Evolutionary conservation across 1,140 invertebrate genomes (phyloP).

Genomic region (Dinoponera quadriceps): DNA sequence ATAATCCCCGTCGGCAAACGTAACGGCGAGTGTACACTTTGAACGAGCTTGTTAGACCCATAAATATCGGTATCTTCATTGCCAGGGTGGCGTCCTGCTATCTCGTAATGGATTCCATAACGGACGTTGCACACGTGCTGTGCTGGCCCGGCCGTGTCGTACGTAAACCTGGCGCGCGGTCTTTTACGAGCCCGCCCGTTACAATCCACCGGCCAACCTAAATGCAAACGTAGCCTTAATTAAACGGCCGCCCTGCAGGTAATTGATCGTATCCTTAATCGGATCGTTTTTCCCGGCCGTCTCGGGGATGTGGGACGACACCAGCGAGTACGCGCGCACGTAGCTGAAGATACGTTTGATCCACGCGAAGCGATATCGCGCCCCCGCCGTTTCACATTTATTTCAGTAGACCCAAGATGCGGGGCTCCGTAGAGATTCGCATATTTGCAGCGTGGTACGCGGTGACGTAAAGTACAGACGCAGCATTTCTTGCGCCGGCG

Average conservation of each 20-base stretch:
- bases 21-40: slow-evolving; percentile 31
- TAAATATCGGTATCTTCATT: slow-evolving; percentile 58
- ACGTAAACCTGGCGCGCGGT: not conserved
- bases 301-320: not conserved
- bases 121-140: slow-evolving; percentile 50
- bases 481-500: not conserved
- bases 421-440: not conserved
- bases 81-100: slow-evolving; percentile 25
- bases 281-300: slow-evolving; percentile 30
- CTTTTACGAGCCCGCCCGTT: slow-evolving; percentile 21
- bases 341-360: not conserved
- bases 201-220: slow-evolving; percentile 31
- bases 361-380: slow-evolving; percentile 1
- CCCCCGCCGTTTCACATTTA: slow-evolving; percentile 16
- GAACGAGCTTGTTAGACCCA: slow-evolving; percentile 32
- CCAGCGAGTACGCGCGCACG: not conserved
- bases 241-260: slow-evolving; percentile 11
- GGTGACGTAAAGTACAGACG: slow-evolving; percentile 9
- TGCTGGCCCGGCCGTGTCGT: slow-evolving; percentile 39
- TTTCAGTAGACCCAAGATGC: not conserved
- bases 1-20: slow-evolving; percentile 20
- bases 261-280: slow-evolving; percentile 52
- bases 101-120: slow-evolving; percentile 63
- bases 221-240: slow-evolving; percentile 40
- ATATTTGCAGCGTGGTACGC: not conserved